phyloP scores from a whole-genome alignment of 2,888 invertebrate genomes.

The Lasiommata megera region DNA sequence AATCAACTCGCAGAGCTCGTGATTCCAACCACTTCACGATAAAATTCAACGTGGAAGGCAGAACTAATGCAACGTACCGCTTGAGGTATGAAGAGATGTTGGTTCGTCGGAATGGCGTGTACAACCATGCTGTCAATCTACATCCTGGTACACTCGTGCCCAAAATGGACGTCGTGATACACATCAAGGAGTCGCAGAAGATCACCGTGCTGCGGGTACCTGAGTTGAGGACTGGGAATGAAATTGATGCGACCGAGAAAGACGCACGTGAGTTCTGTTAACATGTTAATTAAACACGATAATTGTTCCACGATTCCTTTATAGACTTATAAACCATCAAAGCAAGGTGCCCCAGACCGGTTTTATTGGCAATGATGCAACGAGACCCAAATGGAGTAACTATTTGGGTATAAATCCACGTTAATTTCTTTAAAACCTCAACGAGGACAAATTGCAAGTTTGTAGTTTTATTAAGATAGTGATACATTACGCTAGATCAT shows the following conservation, averaged over 20 bases:
- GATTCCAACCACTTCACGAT: slow-evolving; percentile 87
- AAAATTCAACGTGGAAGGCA: slow-evolving; percentile 84
- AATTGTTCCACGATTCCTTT: no score
- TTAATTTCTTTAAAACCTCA: no score
- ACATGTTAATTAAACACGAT: no score
- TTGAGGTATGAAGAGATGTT: slow-evolving; percentile 88
- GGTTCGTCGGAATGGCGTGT: slow-evolving; percentile 82
- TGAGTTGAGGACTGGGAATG: slow-evolving; percentile 83
- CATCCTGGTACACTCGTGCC: slow-evolving; percentile 86
- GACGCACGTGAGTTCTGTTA: slow-evolving; percentile 63
- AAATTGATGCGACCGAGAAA: slow-evolving; percentile 77
- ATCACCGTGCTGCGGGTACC: slow-evolving; percentile 83
- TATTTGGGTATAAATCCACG: no score
- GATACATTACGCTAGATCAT: no score
- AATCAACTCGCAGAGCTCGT: slow-evolving; percentile 74
- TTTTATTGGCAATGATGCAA: no score
- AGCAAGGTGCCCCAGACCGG: no score
- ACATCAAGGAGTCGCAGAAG: slow-evolving; percentile 83
- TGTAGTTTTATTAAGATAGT: no score
- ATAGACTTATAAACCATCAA: no score
- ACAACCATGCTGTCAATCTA: slow-evolving; percentile 85
- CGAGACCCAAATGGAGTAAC: no score
- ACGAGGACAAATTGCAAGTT: no score
- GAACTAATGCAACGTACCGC: slow-evolving; percentile 84
- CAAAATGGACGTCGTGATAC: slow-evolving; percentile 83